Percentiles rank a stretch among this genome's conserved stretches.
Evolutionary conservation across 1,140 invertebrate species (phyloP).

Genomic region (Dinoponera quadriceps): DNA sequence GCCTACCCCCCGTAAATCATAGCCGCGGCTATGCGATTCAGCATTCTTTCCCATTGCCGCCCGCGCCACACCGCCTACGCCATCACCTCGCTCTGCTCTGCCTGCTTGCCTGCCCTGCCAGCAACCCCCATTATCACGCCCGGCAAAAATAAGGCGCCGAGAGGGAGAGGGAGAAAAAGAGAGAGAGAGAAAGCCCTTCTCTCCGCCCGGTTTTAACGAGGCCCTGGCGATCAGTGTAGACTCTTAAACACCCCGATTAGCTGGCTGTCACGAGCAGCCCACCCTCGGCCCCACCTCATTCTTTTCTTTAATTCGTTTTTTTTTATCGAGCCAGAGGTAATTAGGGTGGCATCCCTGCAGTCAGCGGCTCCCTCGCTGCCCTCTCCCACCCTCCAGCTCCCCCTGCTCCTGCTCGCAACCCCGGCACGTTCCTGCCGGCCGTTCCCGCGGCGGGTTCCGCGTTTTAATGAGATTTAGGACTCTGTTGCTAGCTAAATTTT

Average conservation of each 20-base stretch:
- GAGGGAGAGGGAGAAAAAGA: constrained; percentile 2
- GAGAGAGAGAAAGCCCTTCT: constrained; percentile 48
- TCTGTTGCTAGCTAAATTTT: constrained; percentile 81
- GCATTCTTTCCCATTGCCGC: constrained; percentile 69
- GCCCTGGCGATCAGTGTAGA: constrained; percentile 85
- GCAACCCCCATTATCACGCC: constrained; percentile 73
- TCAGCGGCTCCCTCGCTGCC: constrained; percentile 71
- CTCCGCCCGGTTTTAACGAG: constrained; percentile 84
- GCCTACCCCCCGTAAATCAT: constrained; percentile 72
- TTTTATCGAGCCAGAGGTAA: constrained; percentile 84
- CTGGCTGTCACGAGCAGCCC: constrained; percentile 85
- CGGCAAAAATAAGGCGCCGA: constrained; percentile 71
- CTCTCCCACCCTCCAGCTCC: background rate
- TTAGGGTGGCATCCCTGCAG: constrained; percentile 85
- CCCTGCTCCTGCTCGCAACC: constrained; percentile 44
- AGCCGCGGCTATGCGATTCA: constrained; percentile 64
- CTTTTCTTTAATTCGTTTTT: constrained; percentile 86
- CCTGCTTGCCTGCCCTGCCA: constrained; percentile 38
- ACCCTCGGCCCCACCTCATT: constrained; percentile 84
- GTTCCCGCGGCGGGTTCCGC: constrained; percentile 57
- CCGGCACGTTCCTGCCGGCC: constrained; percentile 26
- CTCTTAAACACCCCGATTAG: constrained; percentile 86
- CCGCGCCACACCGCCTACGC: constrained; percentile 50
- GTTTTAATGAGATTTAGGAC: constrained; percentile 84
- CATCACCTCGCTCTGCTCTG: constrained; percentile 26